phyloP scores from a whole-genome alignment of 2,113 vertebrate genomes.

The Raja brachyura region DNA sequence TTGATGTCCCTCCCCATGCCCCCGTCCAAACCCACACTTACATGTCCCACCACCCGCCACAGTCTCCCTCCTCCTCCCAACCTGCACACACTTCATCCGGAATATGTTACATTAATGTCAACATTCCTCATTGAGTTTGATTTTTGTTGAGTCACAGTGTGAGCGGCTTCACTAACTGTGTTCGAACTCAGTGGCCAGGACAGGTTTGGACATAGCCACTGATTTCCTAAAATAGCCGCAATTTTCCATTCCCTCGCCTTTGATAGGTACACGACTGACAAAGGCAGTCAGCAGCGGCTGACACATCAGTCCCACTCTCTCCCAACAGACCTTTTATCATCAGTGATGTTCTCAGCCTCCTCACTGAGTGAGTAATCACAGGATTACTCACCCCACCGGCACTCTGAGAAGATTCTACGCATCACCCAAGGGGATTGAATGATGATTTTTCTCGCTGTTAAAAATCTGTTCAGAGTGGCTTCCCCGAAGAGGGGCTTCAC shows the following conservation, averaged over 20 bases:
- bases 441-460: background rate
- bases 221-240: background rate
- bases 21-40: too few relatives aligned
- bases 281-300: background rate
- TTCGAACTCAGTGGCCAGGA: background rate
- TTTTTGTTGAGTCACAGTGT: background rate
- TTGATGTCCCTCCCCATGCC: too few relatives aligned
- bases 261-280: background rate
- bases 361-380: constrained; percentile 9
- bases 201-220: background rate
- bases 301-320: background rate
- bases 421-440: background rate
- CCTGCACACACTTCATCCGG: too few relatives aligned
- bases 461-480: background rate
- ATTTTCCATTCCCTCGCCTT: background rate
- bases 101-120: too few relatives aligned
- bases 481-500: too few relatives aligned
- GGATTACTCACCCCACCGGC: background rate
- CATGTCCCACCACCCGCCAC: too few relatives aligned
- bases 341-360: background rate
- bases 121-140: background rate
- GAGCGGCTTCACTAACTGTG: background rate
- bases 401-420: background rate
- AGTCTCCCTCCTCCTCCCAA: too few relatives aligned
- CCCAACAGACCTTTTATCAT: background rate